A percentile compares a stretch with the other conserved stretches of the same genome.
Evolutionary conservation across 2,888 invertebrate genomes (phyloP).

Genomic region (Melolontha melolontha): DNA sequence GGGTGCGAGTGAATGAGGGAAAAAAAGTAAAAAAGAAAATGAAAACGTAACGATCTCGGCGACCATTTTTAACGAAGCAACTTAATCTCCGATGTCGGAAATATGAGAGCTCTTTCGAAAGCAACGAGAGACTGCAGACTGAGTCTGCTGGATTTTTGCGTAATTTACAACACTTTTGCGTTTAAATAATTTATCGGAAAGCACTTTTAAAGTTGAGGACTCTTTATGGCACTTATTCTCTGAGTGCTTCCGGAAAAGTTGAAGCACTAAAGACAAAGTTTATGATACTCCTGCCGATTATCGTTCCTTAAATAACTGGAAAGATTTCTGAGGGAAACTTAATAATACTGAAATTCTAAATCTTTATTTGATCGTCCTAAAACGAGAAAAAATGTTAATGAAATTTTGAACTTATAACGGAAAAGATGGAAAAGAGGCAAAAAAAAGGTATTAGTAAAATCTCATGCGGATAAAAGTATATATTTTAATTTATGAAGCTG

Average conservation of each 20-base stretch:
- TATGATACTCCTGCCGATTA: conserved; percentile 57
- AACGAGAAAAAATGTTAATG: no score
- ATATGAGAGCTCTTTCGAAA: conserved; percentile 51
- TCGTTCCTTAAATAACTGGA: conserved; percentile 55
- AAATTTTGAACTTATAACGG: no score
- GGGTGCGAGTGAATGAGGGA: no score
- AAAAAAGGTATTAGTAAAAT: no score
- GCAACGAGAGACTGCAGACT: neutral
- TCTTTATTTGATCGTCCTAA: no score
- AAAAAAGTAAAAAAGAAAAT: conserved; percentile 30
- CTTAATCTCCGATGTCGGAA: conserved; percentile 52
- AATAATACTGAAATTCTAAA: no score
- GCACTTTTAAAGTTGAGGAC: conserved; percentile 62
- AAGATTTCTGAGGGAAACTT: conserved; percentile 45
- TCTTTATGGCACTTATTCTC: conserved; percentile 61
- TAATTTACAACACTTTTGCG: conserved; percentile 61
- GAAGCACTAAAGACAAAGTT: conserved; percentile 59
- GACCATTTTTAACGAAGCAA: conserved; percentile 47
- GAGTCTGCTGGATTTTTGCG: conserved; percentile 49
- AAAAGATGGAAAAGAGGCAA: no score
- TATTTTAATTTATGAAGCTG: no score
- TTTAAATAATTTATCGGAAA: conserved; percentile 64
- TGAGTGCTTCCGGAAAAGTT: conserved; percentile 56
- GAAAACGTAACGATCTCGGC: conserved; percentile 42
- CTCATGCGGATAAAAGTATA: no score